Percentiles rank a stretch among this genome's conserved stretches.
These are phyloP conservation scores for Kryptolebias marmoratus DNA, from an alignment of 2,113 vertebrate genomes.

Conservation along the genomic window DNA sequence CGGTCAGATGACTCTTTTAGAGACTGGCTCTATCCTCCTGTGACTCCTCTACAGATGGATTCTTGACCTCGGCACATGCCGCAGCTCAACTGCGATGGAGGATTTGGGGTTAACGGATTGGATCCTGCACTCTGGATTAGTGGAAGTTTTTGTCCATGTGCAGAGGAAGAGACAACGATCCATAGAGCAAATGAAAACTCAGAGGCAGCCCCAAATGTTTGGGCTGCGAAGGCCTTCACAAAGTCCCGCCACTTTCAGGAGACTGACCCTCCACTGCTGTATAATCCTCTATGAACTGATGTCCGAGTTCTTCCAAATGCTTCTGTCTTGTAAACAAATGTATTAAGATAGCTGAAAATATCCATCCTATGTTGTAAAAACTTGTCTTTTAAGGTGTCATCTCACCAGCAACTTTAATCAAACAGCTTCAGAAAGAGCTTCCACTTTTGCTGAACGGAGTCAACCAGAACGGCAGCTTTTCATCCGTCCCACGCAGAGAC, in stretches of 20 bases:
- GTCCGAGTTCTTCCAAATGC: slow-evolving; percentile 25
- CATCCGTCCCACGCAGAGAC: slow-evolving; percentile 26
- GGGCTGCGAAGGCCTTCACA: slow-evolving; percentile 1
- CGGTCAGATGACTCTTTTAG: neutral
- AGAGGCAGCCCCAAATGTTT: neutral
- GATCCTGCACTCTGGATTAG: slow-evolving; percentile 35
- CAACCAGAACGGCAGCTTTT: slow-evolving; percentile 37
- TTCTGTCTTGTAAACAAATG: slow-evolving; percentile 26
- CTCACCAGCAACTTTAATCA: no score
- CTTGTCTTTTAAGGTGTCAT: neutral
- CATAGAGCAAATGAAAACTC: neutral
- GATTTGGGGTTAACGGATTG: slow-evolving; percentile 3
- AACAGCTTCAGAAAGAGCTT: no score
- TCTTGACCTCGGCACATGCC: slow-evolving; percentile 12
- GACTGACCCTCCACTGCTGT: slow-evolving; percentile 34
- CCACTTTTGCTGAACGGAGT: no score
- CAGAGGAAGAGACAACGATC: neutral
- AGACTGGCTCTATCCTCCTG: neutral
- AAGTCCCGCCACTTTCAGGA: slow-evolving; percentile 5
- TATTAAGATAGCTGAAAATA: slow-evolving; percentile 16
- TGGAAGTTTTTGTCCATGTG: slow-evolving; percentile 12
- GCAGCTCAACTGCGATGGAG: slow-evolving; percentile 6
- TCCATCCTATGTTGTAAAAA: slow-evolving; percentile 19
- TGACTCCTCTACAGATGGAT: slow-evolving; percentile 2
- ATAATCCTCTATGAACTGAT: slow-evolving; percentile 28